phyloP scores from a whole-genome alignment of 2,113 vertebrate genomes.

The Illadopsis cleaveri region DNA sequence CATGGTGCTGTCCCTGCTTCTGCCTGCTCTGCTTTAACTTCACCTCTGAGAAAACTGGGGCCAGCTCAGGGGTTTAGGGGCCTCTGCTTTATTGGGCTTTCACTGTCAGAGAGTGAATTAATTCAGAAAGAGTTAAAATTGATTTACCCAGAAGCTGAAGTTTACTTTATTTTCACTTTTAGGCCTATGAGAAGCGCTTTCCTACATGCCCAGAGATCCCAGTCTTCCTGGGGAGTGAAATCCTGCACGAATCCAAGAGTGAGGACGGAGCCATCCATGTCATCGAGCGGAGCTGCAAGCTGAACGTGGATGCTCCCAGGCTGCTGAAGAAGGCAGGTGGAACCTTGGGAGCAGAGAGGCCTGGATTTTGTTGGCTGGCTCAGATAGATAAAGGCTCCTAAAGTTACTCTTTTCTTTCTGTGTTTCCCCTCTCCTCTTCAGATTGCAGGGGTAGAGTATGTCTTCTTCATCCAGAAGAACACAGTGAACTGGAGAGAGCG shows the following conservation, averaged over 20 bases:
- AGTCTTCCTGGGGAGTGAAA: constrained; percentile 82
- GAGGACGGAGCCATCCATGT: constrained; percentile 75
- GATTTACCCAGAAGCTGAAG: background rate
- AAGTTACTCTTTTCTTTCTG: background rate
- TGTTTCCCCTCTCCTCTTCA: background rate
- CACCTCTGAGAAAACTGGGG: background rate
- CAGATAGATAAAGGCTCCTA: background rate
- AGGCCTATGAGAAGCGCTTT: constrained; percentile 86
- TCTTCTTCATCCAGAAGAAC: constrained; percentile 85
- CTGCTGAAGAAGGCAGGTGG: constrained; percentile 81
- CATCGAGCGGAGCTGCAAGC: constrained; percentile 81
- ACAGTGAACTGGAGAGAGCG: constrained; percentile 81
- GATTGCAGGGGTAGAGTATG: constrained; percentile 83
- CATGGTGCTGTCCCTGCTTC: background rate
- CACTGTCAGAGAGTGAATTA: background rate
- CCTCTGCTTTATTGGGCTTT: background rate
- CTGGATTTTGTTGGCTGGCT: background rate
- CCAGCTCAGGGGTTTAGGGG: background rate
- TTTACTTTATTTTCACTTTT: background rate
- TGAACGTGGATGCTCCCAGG: constrained; percentile 82
- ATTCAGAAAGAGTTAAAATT: background rate
- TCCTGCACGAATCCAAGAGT: constrained; percentile 73
- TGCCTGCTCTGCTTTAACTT: background rate
- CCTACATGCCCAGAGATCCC: constrained; percentile 84
- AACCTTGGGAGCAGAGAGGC: background rate